A percentile compares a stretch with the other conserved stretches of the same genome.
Conservation (phyloP, 1,140 invertebrate species). For the Pemphigus obesinymphae region DNA sequence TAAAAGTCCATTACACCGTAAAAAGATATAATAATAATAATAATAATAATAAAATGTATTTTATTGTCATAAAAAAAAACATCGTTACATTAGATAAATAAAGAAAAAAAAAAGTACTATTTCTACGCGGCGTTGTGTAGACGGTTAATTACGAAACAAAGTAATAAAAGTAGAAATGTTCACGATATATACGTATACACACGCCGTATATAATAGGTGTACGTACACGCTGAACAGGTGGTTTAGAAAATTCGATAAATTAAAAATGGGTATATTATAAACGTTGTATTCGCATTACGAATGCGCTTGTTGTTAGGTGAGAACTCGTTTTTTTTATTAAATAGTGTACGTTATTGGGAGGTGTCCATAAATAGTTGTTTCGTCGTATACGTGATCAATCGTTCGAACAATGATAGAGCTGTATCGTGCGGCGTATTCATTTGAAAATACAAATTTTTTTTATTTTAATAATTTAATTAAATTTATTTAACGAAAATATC, state of each 20-base stretch:
- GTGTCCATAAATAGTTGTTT: slow-evolving; percentile 14
- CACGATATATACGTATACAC: background rate
- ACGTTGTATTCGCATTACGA: background rate
- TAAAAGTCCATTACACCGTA: background rate
- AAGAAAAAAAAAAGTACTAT: background rate
- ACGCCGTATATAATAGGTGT: background rate
- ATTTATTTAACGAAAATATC: no score
- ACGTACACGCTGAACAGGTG: background rate
- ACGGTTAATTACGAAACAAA: slow-evolving; percentile 19
- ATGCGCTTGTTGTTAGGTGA: background rate
- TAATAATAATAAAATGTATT: background rate
- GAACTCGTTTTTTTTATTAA: slow-evolving; percentile 11
- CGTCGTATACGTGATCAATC: background rate
- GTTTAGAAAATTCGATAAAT: background rate
- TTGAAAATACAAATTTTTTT: background rate
- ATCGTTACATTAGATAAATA: background rate
- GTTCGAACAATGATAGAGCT: background rate
- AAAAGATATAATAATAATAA: background rate
- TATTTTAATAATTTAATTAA: no score
- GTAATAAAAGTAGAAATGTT: slow-evolving; percentile 1
- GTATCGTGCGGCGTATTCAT: background rate
- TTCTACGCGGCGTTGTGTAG: background rate
- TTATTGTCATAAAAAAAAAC: background rate
- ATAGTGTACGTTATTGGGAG: slow-evolving; percentile 5
- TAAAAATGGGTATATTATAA: background rate